Conservation (phyloP, 2,888 invertebrate genomes). For the Drosophila neonasuta region DNA sequence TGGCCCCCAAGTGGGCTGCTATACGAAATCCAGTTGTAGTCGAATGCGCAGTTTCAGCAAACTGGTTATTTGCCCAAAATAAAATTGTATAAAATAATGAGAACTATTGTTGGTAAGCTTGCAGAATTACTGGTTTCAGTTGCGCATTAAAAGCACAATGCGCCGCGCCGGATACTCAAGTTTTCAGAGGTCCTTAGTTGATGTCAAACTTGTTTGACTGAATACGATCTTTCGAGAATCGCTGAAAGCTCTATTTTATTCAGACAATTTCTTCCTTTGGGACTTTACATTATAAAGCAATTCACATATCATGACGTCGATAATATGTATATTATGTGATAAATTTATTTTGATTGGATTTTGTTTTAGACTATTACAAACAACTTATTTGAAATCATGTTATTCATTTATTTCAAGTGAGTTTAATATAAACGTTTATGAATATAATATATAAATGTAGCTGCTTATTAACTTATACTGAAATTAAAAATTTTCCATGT, state of each 20-base stretch:
- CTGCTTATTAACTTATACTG: too few species aligned
- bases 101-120: neutral
- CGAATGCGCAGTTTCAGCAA: conserved; percentile 25
- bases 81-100: neutral
- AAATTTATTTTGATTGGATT: too few species aligned
- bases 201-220: neutral
- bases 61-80: conserved; percentile 22
- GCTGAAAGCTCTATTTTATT: neutral
- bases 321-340: too few species aligned
- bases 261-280: too few species aligned
- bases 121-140: conserved; percentile 23
- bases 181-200: neutral
- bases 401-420: too few species aligned
- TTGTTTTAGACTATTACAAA: too few species aligned
- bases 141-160: conserved; percentile 18
- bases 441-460: too few species aligned
- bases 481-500: too few species aligned
- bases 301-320: too few species aligned
- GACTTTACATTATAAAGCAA: too few species aligned
- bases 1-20: conserved; percentile 11
- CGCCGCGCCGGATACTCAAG: conserved; percentile 1
- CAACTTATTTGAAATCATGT: too few species aligned
- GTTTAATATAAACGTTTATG: too few species aligned
- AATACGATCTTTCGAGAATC: neutral
- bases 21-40: conserved; percentile 7